phyloP scores from a whole-genome alignment of 2,113 vertebrate species.

The Caranx ignobilis region DNA sequence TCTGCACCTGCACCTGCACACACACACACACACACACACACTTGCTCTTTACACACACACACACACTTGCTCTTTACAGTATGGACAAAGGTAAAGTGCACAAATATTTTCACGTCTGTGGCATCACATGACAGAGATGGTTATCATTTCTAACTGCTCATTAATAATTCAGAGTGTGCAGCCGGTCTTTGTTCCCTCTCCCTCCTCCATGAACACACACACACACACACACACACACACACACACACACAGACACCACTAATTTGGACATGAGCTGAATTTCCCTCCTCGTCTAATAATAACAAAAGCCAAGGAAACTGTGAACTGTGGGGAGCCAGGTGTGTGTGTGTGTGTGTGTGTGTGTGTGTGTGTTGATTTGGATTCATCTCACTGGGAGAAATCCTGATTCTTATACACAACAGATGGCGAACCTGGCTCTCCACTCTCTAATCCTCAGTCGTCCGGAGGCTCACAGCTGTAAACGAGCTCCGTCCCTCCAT shows the following conservation, averaged over 20 bases:
- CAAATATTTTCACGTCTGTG: slow-evolving; percentile 7
- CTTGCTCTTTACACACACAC: no score
- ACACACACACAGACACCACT: background rate
- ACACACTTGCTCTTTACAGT: background rate
- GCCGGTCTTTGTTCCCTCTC: slow-evolving; percentile 52
- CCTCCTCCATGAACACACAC: slow-evolving; percentile 19
- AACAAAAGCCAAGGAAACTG: slow-evolving; percentile 12
- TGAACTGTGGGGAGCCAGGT: background rate
- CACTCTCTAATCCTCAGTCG: slow-evolving; percentile 65
- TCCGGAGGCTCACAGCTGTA: slow-evolving; percentile 57
- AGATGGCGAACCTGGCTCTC: slow-evolving; percentile 67
- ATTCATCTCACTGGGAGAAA: slow-evolving; percentile 57
- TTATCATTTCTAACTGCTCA: slow-evolving; percentile 64
- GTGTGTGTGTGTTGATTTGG: slow-evolving; percentile 33
- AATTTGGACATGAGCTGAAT: slow-evolving; percentile 14
- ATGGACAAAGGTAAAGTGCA: background rate
- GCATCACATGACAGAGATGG: slow-evolving; percentile 52
- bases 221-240: no score
- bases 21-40: no score
- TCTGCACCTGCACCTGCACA: background rate
- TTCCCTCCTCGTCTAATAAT: slow-evolving; percentile 39
- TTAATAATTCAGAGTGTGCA: slow-evolving; percentile 71
- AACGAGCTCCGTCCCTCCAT: slow-evolving; percentile 40
- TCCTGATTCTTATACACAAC: slow-evolving; percentile 52
- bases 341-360: background rate